phyloP scores from a whole-genome alignment of 2,888 invertebrate species.

The Apantesis nais region DNA sequence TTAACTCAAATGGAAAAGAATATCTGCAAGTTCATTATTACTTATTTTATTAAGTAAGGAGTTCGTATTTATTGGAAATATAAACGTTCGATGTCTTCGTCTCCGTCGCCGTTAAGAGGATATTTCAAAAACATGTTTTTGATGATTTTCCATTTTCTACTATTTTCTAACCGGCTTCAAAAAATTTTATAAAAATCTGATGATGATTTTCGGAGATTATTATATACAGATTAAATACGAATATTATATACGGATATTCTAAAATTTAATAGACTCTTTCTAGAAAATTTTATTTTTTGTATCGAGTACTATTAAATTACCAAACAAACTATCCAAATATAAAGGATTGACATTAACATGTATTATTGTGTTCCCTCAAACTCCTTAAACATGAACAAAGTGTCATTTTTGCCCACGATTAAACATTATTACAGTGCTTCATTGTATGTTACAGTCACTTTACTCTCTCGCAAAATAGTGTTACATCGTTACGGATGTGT shows the following conservation, averaged over 20 bases:
- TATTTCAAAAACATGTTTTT: not conserved
- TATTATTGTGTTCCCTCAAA: slow-evolving; percentile 5
- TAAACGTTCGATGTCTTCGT: no score
- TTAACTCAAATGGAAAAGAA: no score
- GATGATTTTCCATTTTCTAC: no score
- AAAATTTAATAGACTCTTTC: not conserved
- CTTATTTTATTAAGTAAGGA: no score
- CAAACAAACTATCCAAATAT: slow-evolving; percentile 7
- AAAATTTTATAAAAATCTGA: no score
- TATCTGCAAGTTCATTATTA: no score
- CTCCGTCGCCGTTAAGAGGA: no score
- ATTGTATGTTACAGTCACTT: slow-evolving; percentile 40
- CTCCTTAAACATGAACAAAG: slow-evolving; percentile 20
- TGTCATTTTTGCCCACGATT: slow-evolving; percentile 37
- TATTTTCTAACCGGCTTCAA: no score
- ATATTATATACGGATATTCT: no score
- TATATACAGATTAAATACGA: no score
- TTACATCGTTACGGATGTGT: slow-evolving; percentile 53
- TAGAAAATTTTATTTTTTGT: not conserved
- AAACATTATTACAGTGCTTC: slow-evolving; percentile 35
- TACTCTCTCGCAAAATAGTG: slow-evolving; percentile 52
- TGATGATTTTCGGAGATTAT: no score
- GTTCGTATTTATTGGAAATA: no score
- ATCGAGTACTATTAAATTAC: not conserved
- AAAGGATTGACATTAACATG: slow-evolving; percentile 9